These are phyloP conservation scores for Patella depressa DNA, from an alignment of 2,888 invertebrate species.

Conservation along the genomic window DNA sequence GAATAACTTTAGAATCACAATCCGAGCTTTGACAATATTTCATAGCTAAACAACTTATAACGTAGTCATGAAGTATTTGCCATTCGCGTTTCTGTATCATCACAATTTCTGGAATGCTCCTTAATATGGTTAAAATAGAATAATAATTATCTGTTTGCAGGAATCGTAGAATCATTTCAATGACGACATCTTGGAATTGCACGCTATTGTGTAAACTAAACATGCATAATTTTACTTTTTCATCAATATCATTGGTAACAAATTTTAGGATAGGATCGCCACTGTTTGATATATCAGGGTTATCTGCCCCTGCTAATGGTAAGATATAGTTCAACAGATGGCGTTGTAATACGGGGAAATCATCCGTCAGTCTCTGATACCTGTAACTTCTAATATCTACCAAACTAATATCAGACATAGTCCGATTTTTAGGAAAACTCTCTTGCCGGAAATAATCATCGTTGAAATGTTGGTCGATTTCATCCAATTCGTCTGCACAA, in stretches of 20 bases:
- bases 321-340: constrained; percentile 60
- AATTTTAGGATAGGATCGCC: constrained; percentile 62
- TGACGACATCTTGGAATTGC: constrained; percentile 51
- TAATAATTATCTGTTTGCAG: constrained; percentile 54
- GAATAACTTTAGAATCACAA: constrained; percentile 27
- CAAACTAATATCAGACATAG: constrained; percentile 57
- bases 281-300: constrained; percentile 55
- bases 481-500: constrained; percentile 62
- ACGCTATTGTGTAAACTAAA: constrained; percentile 57
- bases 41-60: constrained; percentile 48
- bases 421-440: constrained; percentile 22
- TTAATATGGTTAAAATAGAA: constrained; percentile 50
- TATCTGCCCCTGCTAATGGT: constrained; percentile 60
- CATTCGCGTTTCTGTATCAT: constrained; percentile 46
- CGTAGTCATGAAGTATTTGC: constrained; percentile 57
- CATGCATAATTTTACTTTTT: constrained; percentile 59
- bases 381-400: constrained; percentile 65
- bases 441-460: constrained; percentile 50
- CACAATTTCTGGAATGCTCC: constrained; percentile 53
- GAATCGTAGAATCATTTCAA: constrained; percentile 51
- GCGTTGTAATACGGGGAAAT: constrained; percentile 60
- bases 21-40: constrained; percentile 13
- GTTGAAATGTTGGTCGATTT: constrained; percentile 53
- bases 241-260: constrained; percentile 57
- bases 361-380: constrained; percentile 59